Conservation (phyloP, 2,888 invertebrate species). For the Nebria brevicollis region DNA sequence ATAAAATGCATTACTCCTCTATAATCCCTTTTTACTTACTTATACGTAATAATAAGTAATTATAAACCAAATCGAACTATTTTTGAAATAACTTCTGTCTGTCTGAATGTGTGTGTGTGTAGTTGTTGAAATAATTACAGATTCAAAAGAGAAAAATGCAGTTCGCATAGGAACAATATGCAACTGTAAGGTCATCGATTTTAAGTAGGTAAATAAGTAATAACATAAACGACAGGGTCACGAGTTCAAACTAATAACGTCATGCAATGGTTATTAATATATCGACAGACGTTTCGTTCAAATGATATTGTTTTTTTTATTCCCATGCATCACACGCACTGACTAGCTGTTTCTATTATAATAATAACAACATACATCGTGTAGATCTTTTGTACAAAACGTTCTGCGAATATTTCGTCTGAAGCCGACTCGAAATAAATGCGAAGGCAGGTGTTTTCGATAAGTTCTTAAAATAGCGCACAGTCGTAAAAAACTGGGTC, state of each 20-base stretch:
- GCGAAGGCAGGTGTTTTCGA: slow-evolving; percentile 27
- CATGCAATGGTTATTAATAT: not conserved
- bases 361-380: too few species aligned
- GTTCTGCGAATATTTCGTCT: not conserved
- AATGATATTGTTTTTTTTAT: not conserved
- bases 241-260: not conserved
- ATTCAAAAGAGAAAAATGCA: not conserved
- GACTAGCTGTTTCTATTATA: too few species aligned
- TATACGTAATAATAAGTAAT: too few species aligned
- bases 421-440: slow-evolving; percentile 4
- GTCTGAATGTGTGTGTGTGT: too few species aligned
- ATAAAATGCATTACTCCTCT: too few species aligned
- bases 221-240: not conserved
- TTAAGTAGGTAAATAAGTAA: not conserved
- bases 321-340: too few species aligned
- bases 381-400: too few species aligned
- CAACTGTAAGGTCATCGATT: not conserved
- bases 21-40: too few species aligned
- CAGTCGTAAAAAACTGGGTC: slow-evolving; percentile 30
- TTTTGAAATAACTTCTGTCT: too few species aligned
- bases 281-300: not conserved
- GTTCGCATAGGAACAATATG: not conserved
- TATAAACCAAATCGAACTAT: too few species aligned
- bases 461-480: slow-evolving; percentile 31
- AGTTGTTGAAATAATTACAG: too few species aligned